Percentiles rank a stretch among this genome's conserved stretches.
phyloP scores from a whole-genome alignment of 2,113 vertebrate species.

The Phaethornis superciliosus region DNA sequence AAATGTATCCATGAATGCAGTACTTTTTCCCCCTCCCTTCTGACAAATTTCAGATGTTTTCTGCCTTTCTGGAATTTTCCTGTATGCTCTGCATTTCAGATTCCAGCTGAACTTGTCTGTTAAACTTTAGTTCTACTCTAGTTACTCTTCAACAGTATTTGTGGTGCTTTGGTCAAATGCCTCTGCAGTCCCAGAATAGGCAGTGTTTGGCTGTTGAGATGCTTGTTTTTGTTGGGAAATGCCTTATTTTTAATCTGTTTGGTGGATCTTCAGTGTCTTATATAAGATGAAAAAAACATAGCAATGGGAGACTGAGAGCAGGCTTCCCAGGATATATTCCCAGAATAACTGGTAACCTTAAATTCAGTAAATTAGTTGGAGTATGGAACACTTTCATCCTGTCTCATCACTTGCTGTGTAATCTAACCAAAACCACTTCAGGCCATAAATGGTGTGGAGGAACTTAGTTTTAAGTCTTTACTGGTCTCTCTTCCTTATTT shows the following conservation, averaged over 20 bases:
- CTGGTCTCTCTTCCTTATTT: background rate
- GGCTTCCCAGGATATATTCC: background rate
- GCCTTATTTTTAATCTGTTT: background rate
- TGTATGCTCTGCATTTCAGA: background rate
- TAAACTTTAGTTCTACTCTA: background rate
- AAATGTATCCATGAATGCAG: background rate
- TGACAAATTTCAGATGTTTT: background rate
- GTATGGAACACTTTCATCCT: background rate
- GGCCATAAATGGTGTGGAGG: background rate
- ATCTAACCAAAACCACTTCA: background rate
- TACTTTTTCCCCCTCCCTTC: background rate
- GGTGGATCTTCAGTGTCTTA: background rate
- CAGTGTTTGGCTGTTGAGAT: background rate
- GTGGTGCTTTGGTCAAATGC: background rate
- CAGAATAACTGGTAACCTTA: background rate
- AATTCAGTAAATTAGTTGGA: background rate
- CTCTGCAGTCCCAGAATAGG: background rate
- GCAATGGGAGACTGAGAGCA: background rate
- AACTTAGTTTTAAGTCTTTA: background rate
- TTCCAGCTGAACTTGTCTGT: background rate
- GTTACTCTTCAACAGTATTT: rapidly evolving
- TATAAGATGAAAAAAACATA: background rate
- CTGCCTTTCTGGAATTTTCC: background rate
- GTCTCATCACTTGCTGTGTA: background rate
- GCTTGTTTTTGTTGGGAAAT: background rate